A percentile compares a stretch with the other conserved stretches of the same genome.
Evolutionary conservation across 2,888 invertebrate species (phyloP).

Genomic region (Penaeus monodon): DNA sequence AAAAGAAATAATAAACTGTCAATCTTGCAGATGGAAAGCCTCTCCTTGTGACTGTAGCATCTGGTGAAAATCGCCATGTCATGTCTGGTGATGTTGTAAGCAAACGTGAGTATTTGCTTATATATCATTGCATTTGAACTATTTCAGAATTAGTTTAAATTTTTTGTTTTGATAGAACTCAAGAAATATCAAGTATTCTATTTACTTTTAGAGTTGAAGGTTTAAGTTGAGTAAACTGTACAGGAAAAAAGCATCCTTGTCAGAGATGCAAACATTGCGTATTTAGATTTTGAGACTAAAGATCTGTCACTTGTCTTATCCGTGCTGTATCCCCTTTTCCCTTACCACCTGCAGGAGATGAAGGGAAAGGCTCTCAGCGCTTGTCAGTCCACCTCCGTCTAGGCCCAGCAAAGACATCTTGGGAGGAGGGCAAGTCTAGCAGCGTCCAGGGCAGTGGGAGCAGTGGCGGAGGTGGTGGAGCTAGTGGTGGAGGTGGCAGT

Average conservation of each 20-base stretch:
- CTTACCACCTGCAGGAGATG: slow-evolving; percentile 13
- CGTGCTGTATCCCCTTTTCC: too few species aligned
- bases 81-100: slow-evolving; percentile 41
- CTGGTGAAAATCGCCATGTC: slow-evolving; percentile 51
- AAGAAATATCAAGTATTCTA: too few species aligned
- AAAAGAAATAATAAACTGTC: too few species aligned
- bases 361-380: slow-evolving; percentile 42
- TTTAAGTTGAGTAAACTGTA: too few species aligned
- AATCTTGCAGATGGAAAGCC: slow-evolving; percentile 44
- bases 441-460: slow-evolving; percentile 26
- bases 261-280: too few species aligned
- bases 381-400: slow-evolving; percentile 53
- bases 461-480: background rate
- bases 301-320: too few species aligned
- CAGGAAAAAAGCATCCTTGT: too few species aligned
- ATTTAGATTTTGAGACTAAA: too few species aligned
- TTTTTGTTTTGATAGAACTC: too few species aligned
- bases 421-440: slow-evolving; percentile 42
- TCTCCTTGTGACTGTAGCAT: slow-evolving; percentile 45
- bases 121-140: background rate
- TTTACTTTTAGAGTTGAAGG: too few species aligned
- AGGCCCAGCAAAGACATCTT: slow-evolving; percentile 39
- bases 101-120: slow-evolving; percentile 25
- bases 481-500: slow-evolving; percentile 8
- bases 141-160: too few species aligned